Base-by-base conservation (phyloP, 2,888 invertebrate genomes). In the Plemyria rubiginata region DNA sequence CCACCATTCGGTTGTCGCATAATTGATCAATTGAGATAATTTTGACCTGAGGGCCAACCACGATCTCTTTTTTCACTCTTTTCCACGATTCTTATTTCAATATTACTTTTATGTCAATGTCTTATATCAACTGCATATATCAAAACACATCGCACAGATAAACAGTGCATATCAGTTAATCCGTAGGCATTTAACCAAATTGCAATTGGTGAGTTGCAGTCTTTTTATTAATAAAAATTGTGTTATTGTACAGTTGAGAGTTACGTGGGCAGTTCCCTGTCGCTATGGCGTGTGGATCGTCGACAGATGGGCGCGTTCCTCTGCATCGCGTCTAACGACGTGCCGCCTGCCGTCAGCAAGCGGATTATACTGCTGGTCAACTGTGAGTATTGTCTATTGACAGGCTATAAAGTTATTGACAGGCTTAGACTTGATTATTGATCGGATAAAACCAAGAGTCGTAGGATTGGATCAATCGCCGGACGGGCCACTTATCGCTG, bases 221-320 rank as follows among this genome's bases (percentile, higher is more conserved):
- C 3, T 22, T 22, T 22, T 22, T 22, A 22, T 22, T 22, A 22
- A 22, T 38, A 38, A 38, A 3, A 1, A 3, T 38, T 38, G 11
- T 11, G 8, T 38, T 38, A 11, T 0, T 70, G 15, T 52, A 13
- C 87, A 95, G 96, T 95, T 75, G 96, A 96, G 77, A 95, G 95
- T 62, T 96, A 95, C 89, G 96, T 96, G 75, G 98, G 97, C 67
- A 88, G 87, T 56, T 85, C 89, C 0, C 76, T 92, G 48, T 86
- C 88, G 0, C 70, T 98, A 77, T 94, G 96, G 92, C 95, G 96
- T 67, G 94, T 98, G 76, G 97, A 97, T 80, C 94, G 98, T 55
- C 94, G 96, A 76, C 98, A 98, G 93, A 98, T 98, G 96, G 98
- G 98, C 41, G 96, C 97, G 36, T 98, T 98, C 87, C 94, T 98